Evolutionary conservation across 2,113 vertebrate genomes (phyloP), one percentile per base, ranked within the genome.

Genomic region (Cyanoliseus patagonus): DNA sequence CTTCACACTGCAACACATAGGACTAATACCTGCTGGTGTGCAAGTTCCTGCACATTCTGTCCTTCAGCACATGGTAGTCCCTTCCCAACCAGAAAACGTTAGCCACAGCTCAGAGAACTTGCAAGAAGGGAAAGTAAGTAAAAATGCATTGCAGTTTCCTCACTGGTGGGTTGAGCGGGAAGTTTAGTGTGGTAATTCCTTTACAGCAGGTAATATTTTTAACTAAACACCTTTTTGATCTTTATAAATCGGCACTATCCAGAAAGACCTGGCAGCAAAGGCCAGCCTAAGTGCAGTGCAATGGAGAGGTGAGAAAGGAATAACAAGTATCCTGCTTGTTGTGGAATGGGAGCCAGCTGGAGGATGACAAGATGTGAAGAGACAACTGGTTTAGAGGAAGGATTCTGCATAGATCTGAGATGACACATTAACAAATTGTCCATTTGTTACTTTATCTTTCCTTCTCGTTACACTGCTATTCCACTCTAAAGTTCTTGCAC

Each of bases 1-100:
- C 98, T 99, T 99, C 90, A 99, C 99, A 14, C 96, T 99, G 86
- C 99, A 99, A 77, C 99, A 99, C 51, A 68, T 99, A 77, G 98
- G 99, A 74, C 98, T 99, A 25, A 98, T 99, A 78, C 98, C 98
- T 15, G 86, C 98, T 37, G 92, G 95, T 10, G 57, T 97, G 88
- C 98, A 98, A 94, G 91, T 97, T 55, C 91, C 97, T 55, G 33
- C 96, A 90, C 80, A 96, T 69, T 90, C 97, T 1, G 75, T 95
- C 19, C 94, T 94, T 4, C 97, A 97, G 77, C 94, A 73, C 10
- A 4, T 94, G 88, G 96, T 80, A 23, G 24, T 90, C 73, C 96
- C 97, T 80, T 97, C 97, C 27, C 91, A 89, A 41, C 17, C 98
- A 18, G 98, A 99, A 90, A 87, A 64, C 3, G 20, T 75, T 83